A percentile compares a stretch with the other conserved stretches of the same genome.
Conservation (phyloP, 2,888 invertebrate species). For the Apoda limacodes region DNA sequence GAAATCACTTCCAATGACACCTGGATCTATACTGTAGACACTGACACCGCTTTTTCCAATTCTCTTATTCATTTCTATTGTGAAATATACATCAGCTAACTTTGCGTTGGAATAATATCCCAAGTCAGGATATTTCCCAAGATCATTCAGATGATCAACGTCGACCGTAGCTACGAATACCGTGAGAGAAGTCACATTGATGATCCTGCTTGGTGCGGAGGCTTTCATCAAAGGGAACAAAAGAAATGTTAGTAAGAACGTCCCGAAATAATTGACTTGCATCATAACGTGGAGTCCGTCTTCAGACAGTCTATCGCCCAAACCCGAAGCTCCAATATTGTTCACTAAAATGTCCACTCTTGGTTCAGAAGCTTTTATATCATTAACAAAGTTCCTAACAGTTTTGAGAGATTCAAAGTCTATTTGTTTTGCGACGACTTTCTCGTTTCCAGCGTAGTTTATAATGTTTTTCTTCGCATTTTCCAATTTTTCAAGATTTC, state of each 20-base stretch:
- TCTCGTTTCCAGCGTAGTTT: conserved; percentile 35
- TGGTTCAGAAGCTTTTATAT: conserved; percentile 42
- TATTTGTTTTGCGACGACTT: conserved; percentile 38
- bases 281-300: conserved; percentile 75
- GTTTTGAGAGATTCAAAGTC: conserved; percentile 58
- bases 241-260: conserved; percentile 78
- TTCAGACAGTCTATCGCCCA: conserved; percentile 58
- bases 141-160: conserved; percentile 46
- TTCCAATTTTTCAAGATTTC: conserved; percentile 52
- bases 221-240: conserved; percentile 64
- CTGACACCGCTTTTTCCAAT: conserved; percentile 71
- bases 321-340: conserved; percentile 66
- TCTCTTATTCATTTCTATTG: conserved; percentile 65
- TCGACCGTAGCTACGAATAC: conserved; percentile 59
- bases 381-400: conserved; percentile 64
- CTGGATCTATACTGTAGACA: conserved; percentile 74
- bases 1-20: too few species aligned
- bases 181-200: conserved; percentile 73
- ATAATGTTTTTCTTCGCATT: conserved; percentile 39
- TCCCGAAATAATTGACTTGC: conserved; percentile 79
- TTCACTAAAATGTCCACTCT: conserved; percentile 65
- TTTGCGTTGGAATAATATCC: conserved; percentile 54
- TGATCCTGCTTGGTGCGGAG: conserved; percentile 70
- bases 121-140: conserved; percentile 36
- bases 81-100: conserved; percentile 73